Base-by-base conservation (phyloP, 2,888 invertebrate species). In the Ptilodon capucinus region DNA sequence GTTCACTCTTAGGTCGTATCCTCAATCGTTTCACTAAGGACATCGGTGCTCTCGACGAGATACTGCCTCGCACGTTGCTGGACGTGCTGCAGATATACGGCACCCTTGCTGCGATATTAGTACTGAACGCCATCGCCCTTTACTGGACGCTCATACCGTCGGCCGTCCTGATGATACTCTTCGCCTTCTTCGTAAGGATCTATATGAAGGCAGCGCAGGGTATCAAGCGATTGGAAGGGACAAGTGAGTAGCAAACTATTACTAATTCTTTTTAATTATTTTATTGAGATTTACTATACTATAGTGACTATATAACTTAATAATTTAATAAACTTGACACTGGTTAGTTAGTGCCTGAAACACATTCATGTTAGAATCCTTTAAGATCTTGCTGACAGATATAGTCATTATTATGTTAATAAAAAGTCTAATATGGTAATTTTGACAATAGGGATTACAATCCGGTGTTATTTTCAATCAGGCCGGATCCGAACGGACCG, bases 21-120 rank as follows among this genome's bases (percentile, higher is more conserved):
- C 88, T 97, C 38, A 92, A 92, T 59, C 79, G 97, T 43, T 97
- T 97, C 71, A 95, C 97, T 3, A 97, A 97, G 76, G 97, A 97
- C 77, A 94, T 97, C 75, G 96, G 96, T 0, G 92, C 94, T 0
- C 92, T 97, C 47, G 97, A 97, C 71, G 96, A 97, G 71, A 84
- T 95, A 40, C 76, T 96, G 36, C 95, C 96, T 0, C 93, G 94
- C 64, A 93, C 94, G 0, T 79, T 94, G 16, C 74, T 96, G 21
- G 95, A 95, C 69, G 93, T 95, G 1, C 81, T 92, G 2, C 94
- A 94, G 77, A 91, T 91, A 36, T 89, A 87, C 54, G 77, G 86
- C 48, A 83, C 82, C 1, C 64, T 93, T 68, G 11, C 86, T 0
- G 93, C 93, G 5, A 92, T 94, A 2, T 74, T 95, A 11, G 68